Conservation (phyloP, 2,888 invertebrate species). For the Bembecia ichneumoniformis region DNA sequence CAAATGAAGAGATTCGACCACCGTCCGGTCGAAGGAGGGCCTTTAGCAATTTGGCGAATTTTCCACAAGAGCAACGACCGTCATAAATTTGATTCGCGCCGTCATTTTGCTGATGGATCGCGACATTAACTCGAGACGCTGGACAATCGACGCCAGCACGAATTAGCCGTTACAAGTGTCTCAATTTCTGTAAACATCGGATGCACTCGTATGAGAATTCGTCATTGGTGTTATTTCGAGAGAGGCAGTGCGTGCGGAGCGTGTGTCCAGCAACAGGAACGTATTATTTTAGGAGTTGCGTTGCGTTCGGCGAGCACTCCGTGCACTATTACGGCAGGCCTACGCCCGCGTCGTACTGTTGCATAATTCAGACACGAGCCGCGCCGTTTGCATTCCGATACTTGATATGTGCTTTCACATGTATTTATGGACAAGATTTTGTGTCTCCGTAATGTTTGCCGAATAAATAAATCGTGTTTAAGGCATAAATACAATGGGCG, state of each 20-base stretch:
- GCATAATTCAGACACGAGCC: conserved; percentile 69
- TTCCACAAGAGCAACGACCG: conserved; percentile 36
- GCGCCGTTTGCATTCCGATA: conserved; percentile 71
- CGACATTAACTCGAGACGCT: conserved; percentile 18
- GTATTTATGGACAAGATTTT: conserved; percentile 73
- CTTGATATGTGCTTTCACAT: conserved; percentile 72
- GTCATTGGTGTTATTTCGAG: conserved; percentile 30
- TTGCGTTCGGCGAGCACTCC: conserved; percentile 31
- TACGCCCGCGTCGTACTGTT: conserved; percentile 45
- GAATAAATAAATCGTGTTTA: conserved; percentile 70
- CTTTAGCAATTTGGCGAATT: conserved; percentile 37
- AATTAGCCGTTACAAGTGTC: neutral
- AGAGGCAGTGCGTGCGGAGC: conserved; percentile 8
- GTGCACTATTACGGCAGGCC: conserved; percentile 58
- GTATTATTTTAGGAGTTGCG: conserved; percentile 60
- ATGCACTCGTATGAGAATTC: conserved; percentile 16
- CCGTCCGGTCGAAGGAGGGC: conserved; percentile 15
- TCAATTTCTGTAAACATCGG: neutral
- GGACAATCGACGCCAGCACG: neutral
- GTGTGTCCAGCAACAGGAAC: conserved; percentile 18
- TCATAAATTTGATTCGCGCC: conserved; percentile 44
- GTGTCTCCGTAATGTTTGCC: conserved; percentile 71
- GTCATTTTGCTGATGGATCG: conserved; percentile 47
- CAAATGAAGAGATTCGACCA: conserved; percentile 51
- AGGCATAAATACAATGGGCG: conserved; percentile 70